Conservation (phyloP, 92 coral and sea anemone genomes). For the Siderastrea siderea region DNA sequence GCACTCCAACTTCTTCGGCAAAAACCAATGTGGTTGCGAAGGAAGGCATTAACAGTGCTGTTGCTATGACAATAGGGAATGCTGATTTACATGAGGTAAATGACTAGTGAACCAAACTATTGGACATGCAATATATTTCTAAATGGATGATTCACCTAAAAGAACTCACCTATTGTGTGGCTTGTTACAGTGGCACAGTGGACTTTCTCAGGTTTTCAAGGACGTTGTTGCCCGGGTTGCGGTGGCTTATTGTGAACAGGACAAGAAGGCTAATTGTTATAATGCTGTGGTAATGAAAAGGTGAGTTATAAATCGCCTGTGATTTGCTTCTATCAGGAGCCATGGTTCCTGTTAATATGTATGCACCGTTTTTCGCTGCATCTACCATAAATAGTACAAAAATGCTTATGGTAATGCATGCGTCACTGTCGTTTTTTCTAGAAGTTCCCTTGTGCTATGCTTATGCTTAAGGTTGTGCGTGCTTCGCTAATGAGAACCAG, state of each 20-base stretch:
- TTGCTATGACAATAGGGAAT: conserved; percentile 27
- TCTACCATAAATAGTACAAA: too few relatives aligned
- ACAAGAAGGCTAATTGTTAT: conserved; percentile 8
- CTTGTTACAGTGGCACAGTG: background rate
- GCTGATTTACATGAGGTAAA: conserved; percentile 22
- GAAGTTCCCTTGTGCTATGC: too few relatives aligned
- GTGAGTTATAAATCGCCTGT: background rate
- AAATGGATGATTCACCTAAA: background rate
- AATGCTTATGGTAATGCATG: too few relatives aligned
- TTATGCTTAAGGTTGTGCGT: too few relatives aligned
- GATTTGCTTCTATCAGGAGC: background rate
- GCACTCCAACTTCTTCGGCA: background rate
- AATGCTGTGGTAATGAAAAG: conserved; percentile 9
- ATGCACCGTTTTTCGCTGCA: too few relatives aligned
- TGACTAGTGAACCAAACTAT: background rate
- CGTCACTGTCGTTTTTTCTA: too few relatives aligned
- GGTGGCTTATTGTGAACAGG: conserved; percentile 21
- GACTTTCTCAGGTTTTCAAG: conserved; percentile 8
- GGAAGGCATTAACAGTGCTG: conserved; percentile 10
- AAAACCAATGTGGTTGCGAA: background rate
- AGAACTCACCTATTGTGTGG: background rate
- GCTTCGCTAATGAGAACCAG: too few relatives aligned
- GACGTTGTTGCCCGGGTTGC: conserved; percentile 17
- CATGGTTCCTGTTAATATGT: too few relatives aligned
- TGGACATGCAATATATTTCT: background rate